Evolutionary conservation across 2,797 vertebrate genomes (phyloP), one percentile per base, ranked within the genome.

Genomic region (Hippocampus kuda): DNA sequence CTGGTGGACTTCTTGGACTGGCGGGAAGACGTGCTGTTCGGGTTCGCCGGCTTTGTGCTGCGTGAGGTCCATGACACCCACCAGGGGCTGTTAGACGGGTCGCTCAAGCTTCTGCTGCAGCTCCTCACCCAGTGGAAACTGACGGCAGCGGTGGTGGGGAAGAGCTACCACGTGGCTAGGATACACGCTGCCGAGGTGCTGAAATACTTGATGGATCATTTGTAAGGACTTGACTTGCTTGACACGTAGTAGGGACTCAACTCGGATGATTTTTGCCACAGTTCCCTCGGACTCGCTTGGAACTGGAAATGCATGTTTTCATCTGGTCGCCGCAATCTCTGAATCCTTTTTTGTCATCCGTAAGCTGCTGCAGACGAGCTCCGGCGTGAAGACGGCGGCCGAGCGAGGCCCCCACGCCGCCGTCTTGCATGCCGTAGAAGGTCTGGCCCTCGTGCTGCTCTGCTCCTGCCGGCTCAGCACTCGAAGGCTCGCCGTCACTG

Each of bases 71-170:
- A 93, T 48, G 97, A 99, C 83, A 93, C 91, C 70, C 96, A 98
- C 78, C 93, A 95, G 79, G 91, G 91, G 1, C 89, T 98, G 77
- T 91, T 98, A 26, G 97, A 98, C 66, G 92, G 93, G 0, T 97
- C 96, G 66, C 88, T 99, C n/a, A 96, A 95, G 86, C 82, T 99
- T 70, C 90, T 99, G 74, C 91, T 98, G 30, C 97, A 98, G 76
- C 88, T 99, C 80, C 94, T 99, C 77, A 93, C 95, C 0, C 97
- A 99, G 63, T 99, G 97, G 96, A 96, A 93, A 78, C 86, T 98
- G 54, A 92, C 94, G 56, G 92, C 93, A 70, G 91, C 94, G 22
- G 88, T 91, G 16, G 72, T 81, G 1, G 84, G 87, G 76, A 91
- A 88, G 79, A 83, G 71, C 59, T 70, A 53, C 4, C 81, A 86